Percentiles rank a stretch among this genome's conserved stretches.
phyloP scores from a whole-genome alignment of 2,113 vertebrate genomes.

The Microcebus lehilahytsara region DNA sequence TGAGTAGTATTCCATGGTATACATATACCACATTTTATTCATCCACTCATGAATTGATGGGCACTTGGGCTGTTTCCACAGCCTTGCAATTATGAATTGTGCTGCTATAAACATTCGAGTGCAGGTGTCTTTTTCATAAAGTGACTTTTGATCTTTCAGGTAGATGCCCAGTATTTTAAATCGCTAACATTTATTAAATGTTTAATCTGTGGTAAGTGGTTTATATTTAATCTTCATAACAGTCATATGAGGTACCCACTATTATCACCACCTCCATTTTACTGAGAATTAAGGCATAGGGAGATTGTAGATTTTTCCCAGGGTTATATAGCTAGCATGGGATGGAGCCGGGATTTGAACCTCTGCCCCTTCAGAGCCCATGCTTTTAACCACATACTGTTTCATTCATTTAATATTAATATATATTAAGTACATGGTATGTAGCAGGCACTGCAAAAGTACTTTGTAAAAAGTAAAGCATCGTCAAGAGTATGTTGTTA shows the following conservation, averaged over 20 bases:
- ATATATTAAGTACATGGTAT: not conserved
- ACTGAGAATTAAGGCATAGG: not conserved
- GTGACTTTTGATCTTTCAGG: too few relatives aligned
- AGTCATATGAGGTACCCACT: not conserved
- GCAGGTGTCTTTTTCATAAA: too few relatives aligned
- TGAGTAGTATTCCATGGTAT: too few relatives aligned
- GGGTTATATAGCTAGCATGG: not conserved
- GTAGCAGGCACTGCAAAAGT: not conserved
- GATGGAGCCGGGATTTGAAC: not conserved
- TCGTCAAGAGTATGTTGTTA: not conserved
- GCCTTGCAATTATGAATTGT: too few relatives aligned
- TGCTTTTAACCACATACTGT: not conserved
- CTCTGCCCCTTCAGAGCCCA: not conserved
- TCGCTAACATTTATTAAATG: not conserved
- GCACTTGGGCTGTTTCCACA: too few relatives aligned
- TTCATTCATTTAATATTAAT: not conserved
- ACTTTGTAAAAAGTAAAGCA: not conserved
- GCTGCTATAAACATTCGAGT: too few relatives aligned
- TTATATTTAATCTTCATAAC: not conserved
- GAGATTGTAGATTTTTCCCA: not conserved
- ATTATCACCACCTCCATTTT: not conserved
- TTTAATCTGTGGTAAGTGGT: not conserved
- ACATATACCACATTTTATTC: too few relatives aligned
- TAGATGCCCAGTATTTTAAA: not conserved
- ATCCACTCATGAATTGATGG: too few relatives aligned